Evolutionary conservation across 2,797 vertebrate species (phyloP), one percentile per base, ranked within the genome.

Genomic region (Galago senegalensis): DNA sequence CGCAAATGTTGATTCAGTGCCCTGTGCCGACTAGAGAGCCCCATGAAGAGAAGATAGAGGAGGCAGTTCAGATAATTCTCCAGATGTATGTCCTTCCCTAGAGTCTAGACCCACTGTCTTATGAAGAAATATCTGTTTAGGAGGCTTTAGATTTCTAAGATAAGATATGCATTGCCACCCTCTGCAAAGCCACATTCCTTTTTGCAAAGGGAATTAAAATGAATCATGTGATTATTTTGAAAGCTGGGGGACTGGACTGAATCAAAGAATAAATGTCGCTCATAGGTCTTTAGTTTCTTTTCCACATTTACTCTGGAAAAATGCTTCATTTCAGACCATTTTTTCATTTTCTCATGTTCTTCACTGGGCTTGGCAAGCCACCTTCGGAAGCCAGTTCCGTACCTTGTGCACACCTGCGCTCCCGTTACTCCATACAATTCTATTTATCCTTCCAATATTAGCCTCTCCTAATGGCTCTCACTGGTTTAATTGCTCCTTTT

Each of bases 251-350:
- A 58, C 70, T 91, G 76, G 53, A 80, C n/a, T 43, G 29, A 88
- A 96, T 92, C 60, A 86, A 93, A 61, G 37, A 76, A 95, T 72
- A 31, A 81, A 86, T 7, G 88, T 91, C 81, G 70, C 49, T 95
- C 53, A 76, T 1, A 70, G 23, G 73, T 16, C 4, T 60, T 83
- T 89, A 34, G 14, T 87, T 94, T 91, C 40, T 89, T 87, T 58
- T 84, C 72, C 12, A 31, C 37, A 63, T 79, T 69, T 88, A 12
- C 83, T 89, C 1, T 61, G 43, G n/a, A 56, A 83, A 53, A 85
- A 34, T 61, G 37, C 40, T 95, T 94, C 46, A 65, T 53, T 97
- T 95, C 20, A 12, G 49, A 93, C n/a, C n/a, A 16, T 76, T 2
- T 53, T 72, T 73, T 91, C 6, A n/a, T 89, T 92, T 49, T 85